Evolutionary conservation across 2,888 invertebrate species (phyloP), one percentile per base, ranked within the genome.

Genomic region (Oithona nana): DNA sequence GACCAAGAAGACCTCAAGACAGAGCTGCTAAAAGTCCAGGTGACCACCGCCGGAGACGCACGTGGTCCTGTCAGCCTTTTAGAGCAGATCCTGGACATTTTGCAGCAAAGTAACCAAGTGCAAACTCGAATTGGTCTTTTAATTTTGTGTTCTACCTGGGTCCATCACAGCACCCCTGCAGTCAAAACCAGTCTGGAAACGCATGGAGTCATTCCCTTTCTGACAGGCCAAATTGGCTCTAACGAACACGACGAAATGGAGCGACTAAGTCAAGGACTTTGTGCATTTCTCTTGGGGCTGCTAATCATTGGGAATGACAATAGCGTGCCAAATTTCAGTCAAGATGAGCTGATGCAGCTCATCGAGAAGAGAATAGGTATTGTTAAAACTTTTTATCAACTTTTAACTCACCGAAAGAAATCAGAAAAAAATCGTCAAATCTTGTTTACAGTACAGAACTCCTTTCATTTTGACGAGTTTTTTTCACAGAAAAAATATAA

Each of bases 211-310:
- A 83, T 92, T 70, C 84, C 88, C 31, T 92, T 84, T 77, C 77
- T 90, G 60, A 88, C 86, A 1, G 83, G 85, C 29, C 75, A 74
- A 70, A 74, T 74, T 66, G 81, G 82, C 67, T 82, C 85, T 64
- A 83, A 81, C 69, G 94, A 93, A 68, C 87, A 88, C 65, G 95
- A 95, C 71, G 87, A 92, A 68, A 84, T 86, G 71, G 95, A 94
- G 71, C 83, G 82, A 70, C 76, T 95, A 28, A 79, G 94, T 49
- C 86, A 88, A 70, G 90, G 90, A 1, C 77, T 93, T 66, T 86
- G 88, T 70, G 92, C 97, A 1, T 88, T 95, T 72, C 78, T 95
- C 1, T 83, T 98, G 70, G 95, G 93, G 0, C 79, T 95, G 61
- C 92, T 93, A 73, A 81, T 95, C 28, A 81, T 85, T 69, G 90